A percentile compares a stretch with the other conserved stretches of the same genome.
These are phyloP conservation scores for Rutpela maculata DNA, from an alignment of 2,888 invertebrate species.

Conservation along the genomic window DNA sequence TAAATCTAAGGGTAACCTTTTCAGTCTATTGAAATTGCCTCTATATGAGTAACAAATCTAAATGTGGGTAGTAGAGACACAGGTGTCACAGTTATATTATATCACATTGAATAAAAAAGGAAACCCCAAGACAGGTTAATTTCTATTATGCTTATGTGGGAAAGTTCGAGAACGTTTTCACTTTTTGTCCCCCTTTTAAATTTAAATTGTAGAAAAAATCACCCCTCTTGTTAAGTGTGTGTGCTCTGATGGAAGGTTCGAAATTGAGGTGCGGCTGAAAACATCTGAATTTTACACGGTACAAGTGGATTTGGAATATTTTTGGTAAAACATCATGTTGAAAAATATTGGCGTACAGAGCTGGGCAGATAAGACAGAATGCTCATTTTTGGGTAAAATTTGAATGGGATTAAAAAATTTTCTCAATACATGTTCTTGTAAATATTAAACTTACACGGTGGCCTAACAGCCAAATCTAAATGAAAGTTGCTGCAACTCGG, in stretches of 20 bases:
- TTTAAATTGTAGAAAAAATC: slow-evolving; percentile 59
- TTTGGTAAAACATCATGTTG: background rate
- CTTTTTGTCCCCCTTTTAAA: slow-evolving; percentile 58
- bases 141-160: slow-evolving; percentile 69
- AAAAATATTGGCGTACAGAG: too few relatives aligned
- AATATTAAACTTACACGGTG: too few relatives aligned
- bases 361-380: too few relatives aligned
- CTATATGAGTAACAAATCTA: slow-evolving; percentile 53
- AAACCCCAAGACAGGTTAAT: slow-evolving; percentile 67
- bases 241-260: background rate
- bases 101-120: slow-evolving; percentile 56
- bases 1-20: slow-evolving; percentile 48
- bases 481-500: too few relatives aligned
- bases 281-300: background rate
- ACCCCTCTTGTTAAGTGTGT: slow-evolving; percentile 54
- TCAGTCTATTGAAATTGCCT: slow-evolving; percentile 50
- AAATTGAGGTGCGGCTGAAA: slow-evolving; percentile 35
- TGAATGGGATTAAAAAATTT: too few relatives aligned
- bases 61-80: slow-evolving; percentile 58
- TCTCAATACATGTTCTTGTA: too few relatives aligned
- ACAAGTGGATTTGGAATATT: background rate
- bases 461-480: too few relatives aligned
- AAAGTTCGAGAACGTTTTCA: slow-evolving; percentile 62
- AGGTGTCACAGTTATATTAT: slow-evolving; percentile 62
- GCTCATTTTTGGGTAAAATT: too few relatives aligned